A percentile compares a stretch with the other conserved stretches of the same genome.
phyloP scores from a whole-genome alignment of 2,797 vertebrate species.

The Etheostoma perlongum region DNA sequence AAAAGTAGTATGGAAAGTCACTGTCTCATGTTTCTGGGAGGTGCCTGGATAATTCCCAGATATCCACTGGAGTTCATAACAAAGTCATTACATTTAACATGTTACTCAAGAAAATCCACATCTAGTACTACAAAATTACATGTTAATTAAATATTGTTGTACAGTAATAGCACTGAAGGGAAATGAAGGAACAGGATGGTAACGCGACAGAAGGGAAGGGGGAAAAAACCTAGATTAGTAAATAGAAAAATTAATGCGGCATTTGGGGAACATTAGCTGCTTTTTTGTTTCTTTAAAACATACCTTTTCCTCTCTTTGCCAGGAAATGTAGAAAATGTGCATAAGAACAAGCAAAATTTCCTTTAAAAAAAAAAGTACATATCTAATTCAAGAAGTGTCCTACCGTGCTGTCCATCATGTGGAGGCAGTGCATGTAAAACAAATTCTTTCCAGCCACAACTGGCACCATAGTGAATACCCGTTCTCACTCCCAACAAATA shows the following conservation, averaged over 20 bases:
- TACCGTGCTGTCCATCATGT: not conserved
- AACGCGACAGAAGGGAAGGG: not conserved
- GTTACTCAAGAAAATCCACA: not conserved
- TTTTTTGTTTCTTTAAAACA: not conserved
- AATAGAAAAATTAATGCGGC: conserved; percentile 3
- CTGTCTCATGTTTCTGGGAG: not conserved
- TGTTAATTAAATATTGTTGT: conserved; percentile 8
- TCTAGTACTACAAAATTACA: not conserved
- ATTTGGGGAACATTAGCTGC: not conserved
- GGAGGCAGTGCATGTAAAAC: not conserved
- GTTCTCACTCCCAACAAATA: no score
- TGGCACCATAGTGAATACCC: no score
- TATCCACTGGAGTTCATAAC: conserved; percentile 14
- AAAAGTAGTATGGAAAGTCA: conserved; percentile 1
- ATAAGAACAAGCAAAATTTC: not conserved
- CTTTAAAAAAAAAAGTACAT: conserved; percentile 12
- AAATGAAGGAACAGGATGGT: not conserved
- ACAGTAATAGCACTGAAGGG: not conserved
- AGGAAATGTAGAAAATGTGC: not conserved
- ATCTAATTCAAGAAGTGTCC: not conserved
- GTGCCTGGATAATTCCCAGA: conserved; percentile 3
- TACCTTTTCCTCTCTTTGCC: not conserved
- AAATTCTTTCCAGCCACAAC: not conserved
- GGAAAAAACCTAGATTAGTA: not conserved
- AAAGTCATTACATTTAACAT: not conserved